Evolutionary conservation across 2,888 invertebrate species (phyloP).

Genomic region (Oasisia sp.): DNA sequence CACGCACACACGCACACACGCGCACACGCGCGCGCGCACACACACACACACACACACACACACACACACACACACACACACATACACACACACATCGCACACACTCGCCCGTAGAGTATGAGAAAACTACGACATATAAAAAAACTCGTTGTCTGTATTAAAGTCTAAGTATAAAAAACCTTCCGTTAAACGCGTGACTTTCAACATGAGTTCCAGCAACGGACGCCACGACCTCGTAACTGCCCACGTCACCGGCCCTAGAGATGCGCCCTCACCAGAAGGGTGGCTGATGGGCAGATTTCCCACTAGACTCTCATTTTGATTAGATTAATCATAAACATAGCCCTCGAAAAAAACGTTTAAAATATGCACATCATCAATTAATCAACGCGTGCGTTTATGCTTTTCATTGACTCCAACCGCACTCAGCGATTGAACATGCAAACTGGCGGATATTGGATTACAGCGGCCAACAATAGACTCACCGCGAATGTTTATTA

Average conservation of each 20-base stretch:
- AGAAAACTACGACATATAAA: too few relatives aligned
- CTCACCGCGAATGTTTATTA: neutral
- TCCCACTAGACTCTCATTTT: neutral
- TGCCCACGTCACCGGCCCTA: neutral
- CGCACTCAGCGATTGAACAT: neutral
- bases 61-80: too few relatives aligned
- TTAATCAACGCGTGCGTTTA: neutral
- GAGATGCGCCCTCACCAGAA: neutral
- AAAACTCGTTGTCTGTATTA: too few relatives aligned
- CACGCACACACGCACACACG: too few relatives aligned
- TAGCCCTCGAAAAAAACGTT: neutral
- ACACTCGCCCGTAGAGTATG: too few relatives aligned
- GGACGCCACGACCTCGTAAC: neutral
- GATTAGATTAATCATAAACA: constrained; percentile 12
- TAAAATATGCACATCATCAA: neutral
- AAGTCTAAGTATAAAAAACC: too few relatives aligned
- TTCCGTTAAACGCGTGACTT: neutral
- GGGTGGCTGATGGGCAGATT: neutral
- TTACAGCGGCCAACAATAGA: neutral
- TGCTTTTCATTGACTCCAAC: neutral
- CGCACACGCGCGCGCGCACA: too few relatives aligned
- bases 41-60: too few relatives aligned
- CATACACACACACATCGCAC: too few relatives aligned
- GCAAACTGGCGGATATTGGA: neutral
- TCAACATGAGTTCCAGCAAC: neutral